Evolutionary conservation across 1,140 invertebrate species (phyloP).

Genomic region (Pseudomyrmex concolor): DNA sequence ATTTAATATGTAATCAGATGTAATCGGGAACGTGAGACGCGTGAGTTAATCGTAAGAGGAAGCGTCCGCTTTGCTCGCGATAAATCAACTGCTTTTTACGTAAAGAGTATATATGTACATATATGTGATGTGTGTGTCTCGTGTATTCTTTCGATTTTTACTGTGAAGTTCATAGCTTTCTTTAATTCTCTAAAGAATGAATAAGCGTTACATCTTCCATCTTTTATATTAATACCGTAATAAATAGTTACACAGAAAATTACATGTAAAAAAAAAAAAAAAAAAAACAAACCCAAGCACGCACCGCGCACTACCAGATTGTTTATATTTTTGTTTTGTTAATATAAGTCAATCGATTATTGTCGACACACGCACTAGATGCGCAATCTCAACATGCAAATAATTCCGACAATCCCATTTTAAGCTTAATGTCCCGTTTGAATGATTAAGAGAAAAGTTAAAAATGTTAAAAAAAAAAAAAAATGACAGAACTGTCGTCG

Average conservation of each 20-base stretch:
- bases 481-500: conserved; percentile 8
- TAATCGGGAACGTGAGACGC: conserved; percentile 20
- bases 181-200: not conserved
- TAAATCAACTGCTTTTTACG: conserved; percentile 39
- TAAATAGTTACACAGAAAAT: not conserved
- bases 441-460: not conserved
- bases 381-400: no score
- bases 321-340: no score
- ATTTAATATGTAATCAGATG: conserved; percentile 38
- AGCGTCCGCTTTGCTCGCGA: conserved; percentile 24
- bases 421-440: not conserved
- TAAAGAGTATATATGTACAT: conserved; percentile 33
- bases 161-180: not conserved
- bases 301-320: no score
- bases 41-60: conserved; percentile 21
- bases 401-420: not conserved
- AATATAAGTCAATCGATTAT: not conserved
- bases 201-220: no score
- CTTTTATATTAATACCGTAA: not conserved
- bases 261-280: not conserved
- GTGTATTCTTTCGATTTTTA: conserved; percentile 42
- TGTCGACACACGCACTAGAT: not conserved
- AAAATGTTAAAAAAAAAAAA: conserved; percentile 43
- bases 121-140: not conserved
- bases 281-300: not conserved